Conservation (phyloP, 2,113 vertebrate genomes). For the Telmatochromis sp. region DNA sequence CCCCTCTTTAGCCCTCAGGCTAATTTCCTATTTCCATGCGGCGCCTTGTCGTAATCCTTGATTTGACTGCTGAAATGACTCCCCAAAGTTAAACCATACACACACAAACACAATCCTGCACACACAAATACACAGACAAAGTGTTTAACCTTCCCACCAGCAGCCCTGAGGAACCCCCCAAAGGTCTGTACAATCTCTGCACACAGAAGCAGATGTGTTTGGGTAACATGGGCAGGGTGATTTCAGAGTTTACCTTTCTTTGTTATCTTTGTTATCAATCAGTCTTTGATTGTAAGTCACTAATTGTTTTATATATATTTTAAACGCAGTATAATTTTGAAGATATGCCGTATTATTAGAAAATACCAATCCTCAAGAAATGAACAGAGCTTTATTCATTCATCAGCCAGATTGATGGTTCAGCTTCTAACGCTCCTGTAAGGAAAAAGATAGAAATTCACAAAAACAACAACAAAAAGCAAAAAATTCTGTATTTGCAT, state of each 20-base stretch:
- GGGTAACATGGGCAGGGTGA: neutral
- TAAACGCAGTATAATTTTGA: neutral
- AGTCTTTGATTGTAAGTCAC: neutral
- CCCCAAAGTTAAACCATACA: constrained; percentile 12
- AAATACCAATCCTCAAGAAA: neutral
- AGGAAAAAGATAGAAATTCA: neutral
- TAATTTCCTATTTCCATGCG: constrained; percentile 65
- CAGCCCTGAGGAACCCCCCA: neutral
- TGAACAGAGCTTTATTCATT: neutral
- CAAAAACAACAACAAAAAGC: neutral
- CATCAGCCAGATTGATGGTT: neutral
- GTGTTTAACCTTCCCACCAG: constrained; percentile 25
- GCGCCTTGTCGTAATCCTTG: constrained; percentile 55
- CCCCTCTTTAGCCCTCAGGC: constrained; percentile 28
- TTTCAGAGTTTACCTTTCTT: neutral
- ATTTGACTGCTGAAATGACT: constrained; percentile 21
- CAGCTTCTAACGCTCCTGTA: accelerated
- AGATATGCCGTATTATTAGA: accelerated
- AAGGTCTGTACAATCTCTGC: neutral
- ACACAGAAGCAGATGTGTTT: neutral
- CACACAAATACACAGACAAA: constrained; percentile 21
- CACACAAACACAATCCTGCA: constrained; percentile 15
- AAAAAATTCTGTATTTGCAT: neutral
- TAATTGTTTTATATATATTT: neutral
- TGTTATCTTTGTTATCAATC: neutral